Percentiles rank a stretch among this genome's conserved stretches.
Conservation (phyloP, 2,113 vertebrate genomes). For the Muntiacus muntjak region DNA sequence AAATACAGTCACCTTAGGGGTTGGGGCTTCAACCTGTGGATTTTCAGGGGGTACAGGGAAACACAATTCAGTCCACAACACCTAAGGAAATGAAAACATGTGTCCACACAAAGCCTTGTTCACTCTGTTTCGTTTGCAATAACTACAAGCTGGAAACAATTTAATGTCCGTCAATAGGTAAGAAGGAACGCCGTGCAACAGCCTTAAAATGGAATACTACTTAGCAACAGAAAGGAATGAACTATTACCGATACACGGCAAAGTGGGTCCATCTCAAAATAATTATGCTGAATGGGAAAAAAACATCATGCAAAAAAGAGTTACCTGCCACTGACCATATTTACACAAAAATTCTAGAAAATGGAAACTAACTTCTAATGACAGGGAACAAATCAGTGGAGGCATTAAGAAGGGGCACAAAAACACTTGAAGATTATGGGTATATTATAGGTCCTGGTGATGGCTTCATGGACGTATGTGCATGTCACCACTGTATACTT, state of each 20-base stretch:
- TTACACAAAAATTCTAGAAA: background rate
- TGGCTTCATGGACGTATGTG: rapidly evolving
- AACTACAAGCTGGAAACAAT: background rate
- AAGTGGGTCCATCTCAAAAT: background rate
- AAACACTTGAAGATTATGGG: no score
- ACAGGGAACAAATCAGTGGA: background rate
- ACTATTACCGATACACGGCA: background rate
- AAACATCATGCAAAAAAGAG: background rate
- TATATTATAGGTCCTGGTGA: no score
- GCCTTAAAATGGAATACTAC: background rate
- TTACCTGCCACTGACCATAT: background rate
- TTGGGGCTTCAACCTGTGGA: background rate
- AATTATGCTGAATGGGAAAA: background rate
- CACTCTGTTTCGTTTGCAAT: background rate
- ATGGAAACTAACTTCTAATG: background rate
- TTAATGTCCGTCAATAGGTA: background rate
- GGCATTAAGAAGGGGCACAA: background rate
- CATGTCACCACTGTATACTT: background rate
- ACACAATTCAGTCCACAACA: background rate
- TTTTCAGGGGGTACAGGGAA: background rate
- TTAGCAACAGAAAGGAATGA: background rate
- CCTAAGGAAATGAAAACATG: background rate
- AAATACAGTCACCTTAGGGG: background rate
- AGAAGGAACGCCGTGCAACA: no score
- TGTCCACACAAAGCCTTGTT: background rate